Evolutionary conservation across 1,140 invertebrate genomes (phyloP).

Genomic region (Heliconius himera): DNA sequence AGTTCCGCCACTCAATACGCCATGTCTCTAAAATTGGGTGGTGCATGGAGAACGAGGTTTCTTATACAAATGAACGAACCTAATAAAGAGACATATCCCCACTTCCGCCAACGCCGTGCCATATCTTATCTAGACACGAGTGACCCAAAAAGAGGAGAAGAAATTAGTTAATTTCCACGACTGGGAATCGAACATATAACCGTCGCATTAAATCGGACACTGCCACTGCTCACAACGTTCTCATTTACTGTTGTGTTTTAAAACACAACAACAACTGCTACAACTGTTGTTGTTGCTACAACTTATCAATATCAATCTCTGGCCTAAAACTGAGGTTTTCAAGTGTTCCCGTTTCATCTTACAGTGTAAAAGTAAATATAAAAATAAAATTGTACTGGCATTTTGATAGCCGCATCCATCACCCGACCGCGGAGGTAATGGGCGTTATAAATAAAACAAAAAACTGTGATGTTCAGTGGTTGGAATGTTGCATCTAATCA

Average conservation of each 20-base stretch:
- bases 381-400: conserved; percentile 38
- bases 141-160: too few species aligned
- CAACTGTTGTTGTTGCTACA: too few species aligned
- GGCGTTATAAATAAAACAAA: conserved; percentile 40
- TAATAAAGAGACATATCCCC: too few species aligned
- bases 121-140: too few species aligned
- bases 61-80: too few species aligned
- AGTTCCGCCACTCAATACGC: not conserved
- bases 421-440: conserved; percentile 30
- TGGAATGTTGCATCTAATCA: conserved; percentile 40
- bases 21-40: not conserved
- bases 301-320: not conserved
- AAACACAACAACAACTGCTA: not conserved
- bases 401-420: conserved; percentile 41
- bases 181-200: not conserved
- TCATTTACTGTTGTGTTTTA: not conserved
- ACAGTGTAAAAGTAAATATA: conserved; percentile 27
- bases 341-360: not conserved
- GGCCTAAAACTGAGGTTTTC: not conserved
- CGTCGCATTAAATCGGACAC: too few species aligned
- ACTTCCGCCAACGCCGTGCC: too few species aligned
- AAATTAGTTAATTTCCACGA: not conserved
- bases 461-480: conserved; percentile 27
- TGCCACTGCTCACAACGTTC: too few species aligned
- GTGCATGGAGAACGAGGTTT: too few species aligned